Conservation (phyloP, 37 sponge, comb jelly and placozoan species). For the Beroe ovata region DNA sequence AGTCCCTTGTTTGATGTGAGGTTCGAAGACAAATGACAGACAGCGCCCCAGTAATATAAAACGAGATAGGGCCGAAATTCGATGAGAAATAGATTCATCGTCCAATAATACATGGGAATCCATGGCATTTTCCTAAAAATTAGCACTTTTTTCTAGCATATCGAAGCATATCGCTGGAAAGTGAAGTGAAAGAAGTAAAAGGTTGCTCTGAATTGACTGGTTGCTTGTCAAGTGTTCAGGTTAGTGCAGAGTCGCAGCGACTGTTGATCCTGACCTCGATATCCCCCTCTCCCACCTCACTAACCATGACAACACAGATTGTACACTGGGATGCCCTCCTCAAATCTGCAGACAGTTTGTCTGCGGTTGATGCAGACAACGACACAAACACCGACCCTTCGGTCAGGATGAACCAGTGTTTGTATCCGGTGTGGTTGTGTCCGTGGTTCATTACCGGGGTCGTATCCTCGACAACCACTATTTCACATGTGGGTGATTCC, state of each 20-base stretch:
- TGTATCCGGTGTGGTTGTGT: slow-evolving; percentile 25
- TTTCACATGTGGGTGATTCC: not conserved
- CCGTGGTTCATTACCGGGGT: not conserved
- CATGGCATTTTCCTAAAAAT: too few species aligned
- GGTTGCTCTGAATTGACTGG: too few species aligned
- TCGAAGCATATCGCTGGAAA: too few species aligned
- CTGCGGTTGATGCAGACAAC: slow-evolving; percentile 2
- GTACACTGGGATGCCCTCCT: not conserved
- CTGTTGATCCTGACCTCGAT: not conserved
- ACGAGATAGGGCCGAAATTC: too few species aligned
- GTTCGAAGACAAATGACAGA: too few species aligned
- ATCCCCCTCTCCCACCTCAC: slow-evolving; percentile 1
- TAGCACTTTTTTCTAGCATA: too few species aligned
- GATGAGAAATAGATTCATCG: too few species aligned
- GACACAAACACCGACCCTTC: slow-evolving; percentile 10
- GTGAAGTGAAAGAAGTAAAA: too few species aligned
- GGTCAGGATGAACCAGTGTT: slow-evolving; percentile 50
- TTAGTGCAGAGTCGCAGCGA: not conserved
- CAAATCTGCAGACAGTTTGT: not conserved
- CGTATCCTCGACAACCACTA: not conserved
- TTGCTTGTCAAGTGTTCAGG: too few species aligned
- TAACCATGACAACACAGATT: not conserved
- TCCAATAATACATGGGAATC: too few species aligned
- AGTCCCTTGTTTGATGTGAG: too few species aligned
- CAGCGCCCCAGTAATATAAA: too few species aligned